Base-by-base conservation (phyloP, 2,113 vertebrate genomes). In the Neotoma lepida region DNA sequence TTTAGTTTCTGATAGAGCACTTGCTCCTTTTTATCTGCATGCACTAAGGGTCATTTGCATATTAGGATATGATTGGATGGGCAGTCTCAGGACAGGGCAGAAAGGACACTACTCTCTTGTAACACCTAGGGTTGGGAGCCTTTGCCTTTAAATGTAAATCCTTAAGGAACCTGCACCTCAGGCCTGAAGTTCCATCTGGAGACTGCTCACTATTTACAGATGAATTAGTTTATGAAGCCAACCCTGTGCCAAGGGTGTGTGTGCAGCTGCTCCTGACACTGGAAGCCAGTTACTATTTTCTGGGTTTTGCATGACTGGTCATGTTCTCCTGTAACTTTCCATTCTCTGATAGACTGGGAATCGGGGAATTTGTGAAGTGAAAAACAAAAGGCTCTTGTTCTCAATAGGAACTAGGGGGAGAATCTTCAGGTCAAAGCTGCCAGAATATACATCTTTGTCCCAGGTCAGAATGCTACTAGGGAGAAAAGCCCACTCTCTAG, bases 11-110 rank as follows among this genome's bases (percentile, higher is more conserved):
- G 96, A 96, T 98, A 96, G 97, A 98, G 97, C 97, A 89, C 96
- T 98, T 96, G 97, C 97, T 97, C 97, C 98, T 98, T 98, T 85
- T 98, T 98, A 98, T 98, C 96, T 97, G 97, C 95, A 96, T 86
- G 63, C 96, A 95, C 94, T 95, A 95, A 96, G 93, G 96, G 90
- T 96, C 96, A 98, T 99, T 99, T 98, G 98, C 98, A 99, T 98
- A 97, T 95, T 86, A 87, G 28, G 78, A 97, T 96, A 94, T 94
- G 98, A 99, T 98, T 99, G 98, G 98, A 97, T 97, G 98, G 96
- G 97, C 97, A 95, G 97, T 97, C 95, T 97, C 90, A 61, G 88
- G 86, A 93, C 97, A 97, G 97, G 95, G 51, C 44, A 95, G 56
- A 76, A 90, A 96, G 96, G 95, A 98, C 96, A 95, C 96, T 95